Conservation (phyloP, 2,797 vertebrate species). For the Phrynocephalus vlangalii region DNA sequence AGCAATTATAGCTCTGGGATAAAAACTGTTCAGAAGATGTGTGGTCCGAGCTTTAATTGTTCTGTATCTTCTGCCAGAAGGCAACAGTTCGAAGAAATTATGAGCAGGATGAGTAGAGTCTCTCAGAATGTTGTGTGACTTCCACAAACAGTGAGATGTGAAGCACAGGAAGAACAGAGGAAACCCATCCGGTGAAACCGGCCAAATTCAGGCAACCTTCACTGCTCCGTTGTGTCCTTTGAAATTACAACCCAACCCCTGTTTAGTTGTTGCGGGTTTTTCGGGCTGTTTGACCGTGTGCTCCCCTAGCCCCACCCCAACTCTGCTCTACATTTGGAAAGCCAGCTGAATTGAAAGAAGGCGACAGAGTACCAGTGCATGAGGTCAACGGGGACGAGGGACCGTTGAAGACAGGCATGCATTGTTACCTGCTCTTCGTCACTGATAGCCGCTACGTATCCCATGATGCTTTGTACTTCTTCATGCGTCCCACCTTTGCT, state of each 20-base stretch:
- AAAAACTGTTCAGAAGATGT: too few relatives aligned
- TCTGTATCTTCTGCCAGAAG: too few relatives aligned
- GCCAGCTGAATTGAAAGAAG: not conserved
- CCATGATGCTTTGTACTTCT: conserved; percentile 94
- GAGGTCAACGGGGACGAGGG: not conserved
- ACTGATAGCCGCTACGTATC: conserved; percentile 90
- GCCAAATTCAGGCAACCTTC: conserved; percentile 10
- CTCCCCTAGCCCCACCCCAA: too few relatives aligned
- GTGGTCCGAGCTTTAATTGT: too few relatives aligned
- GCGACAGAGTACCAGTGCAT: not conserved
- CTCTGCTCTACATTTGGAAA: not conserved
- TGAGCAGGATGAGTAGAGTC: too few relatives aligned
- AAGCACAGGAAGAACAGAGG: conserved; percentile 56
- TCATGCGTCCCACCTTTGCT: conserved; percentile 94
- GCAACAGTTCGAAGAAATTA: too few relatives aligned
- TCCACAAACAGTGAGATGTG: too few relatives aligned
- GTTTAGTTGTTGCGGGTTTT: too few relatives aligned
- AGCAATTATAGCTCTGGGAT: too few relatives aligned
- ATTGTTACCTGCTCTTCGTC: conserved; percentile 92
- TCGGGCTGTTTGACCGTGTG: too few relatives aligned
- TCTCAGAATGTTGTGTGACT: too few relatives aligned
- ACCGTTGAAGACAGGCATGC: not conserved
- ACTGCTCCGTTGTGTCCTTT: not conserved
- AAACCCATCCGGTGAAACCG: conserved; percentile 27
- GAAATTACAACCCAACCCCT: too few relatives aligned